These are phyloP conservation scores for Hippocampus kuda DNA, from an alignment of 2,797 vertebrate species.

Conservation along the genomic window DNA sequence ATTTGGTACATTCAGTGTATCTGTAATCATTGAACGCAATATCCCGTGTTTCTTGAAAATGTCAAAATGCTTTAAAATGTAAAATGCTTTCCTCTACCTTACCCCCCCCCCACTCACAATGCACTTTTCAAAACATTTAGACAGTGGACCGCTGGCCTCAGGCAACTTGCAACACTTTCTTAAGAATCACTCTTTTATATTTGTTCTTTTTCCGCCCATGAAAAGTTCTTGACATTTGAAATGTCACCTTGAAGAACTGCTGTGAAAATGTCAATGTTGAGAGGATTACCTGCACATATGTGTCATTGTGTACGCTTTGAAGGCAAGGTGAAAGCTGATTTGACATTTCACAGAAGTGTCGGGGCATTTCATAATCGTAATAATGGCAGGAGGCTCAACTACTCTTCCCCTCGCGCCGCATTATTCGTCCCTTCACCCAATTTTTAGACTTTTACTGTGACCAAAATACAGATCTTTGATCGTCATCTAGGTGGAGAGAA, in stretches of 20 bases:
- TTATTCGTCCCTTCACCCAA: background rate
- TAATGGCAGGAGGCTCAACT: background rate
- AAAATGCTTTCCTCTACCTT: too few relatives aligned
- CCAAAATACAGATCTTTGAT: background rate
- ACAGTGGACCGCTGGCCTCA: background rate
- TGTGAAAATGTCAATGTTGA: background rate
- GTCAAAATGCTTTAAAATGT: too few relatives aligned
- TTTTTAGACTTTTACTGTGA: background rate
- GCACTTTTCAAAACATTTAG: background rate
- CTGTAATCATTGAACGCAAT: too few relatives aligned
- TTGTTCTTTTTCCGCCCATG: background rate
- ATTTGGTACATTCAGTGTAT: too few relatives aligned
- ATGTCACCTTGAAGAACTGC: background rate
- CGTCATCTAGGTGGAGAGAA: background rate
- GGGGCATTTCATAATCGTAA: background rate
- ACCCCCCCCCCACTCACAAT: background rate
- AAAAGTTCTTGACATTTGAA: background rate
- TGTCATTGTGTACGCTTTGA: background rate
- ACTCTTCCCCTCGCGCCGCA: background rate
- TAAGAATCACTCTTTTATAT: background rate
- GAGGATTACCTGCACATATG: background rate
- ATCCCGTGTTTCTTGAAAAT: too few relatives aligned
- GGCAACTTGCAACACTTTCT: background rate
- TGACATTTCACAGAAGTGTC: background rate
- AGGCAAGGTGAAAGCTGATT: background rate